Percentiles rank a stretch among this genome's conserved stretches.
Conservation (phyloP, 2,797 vertebrate genomes). For the Cheirogaleus major region DNA sequence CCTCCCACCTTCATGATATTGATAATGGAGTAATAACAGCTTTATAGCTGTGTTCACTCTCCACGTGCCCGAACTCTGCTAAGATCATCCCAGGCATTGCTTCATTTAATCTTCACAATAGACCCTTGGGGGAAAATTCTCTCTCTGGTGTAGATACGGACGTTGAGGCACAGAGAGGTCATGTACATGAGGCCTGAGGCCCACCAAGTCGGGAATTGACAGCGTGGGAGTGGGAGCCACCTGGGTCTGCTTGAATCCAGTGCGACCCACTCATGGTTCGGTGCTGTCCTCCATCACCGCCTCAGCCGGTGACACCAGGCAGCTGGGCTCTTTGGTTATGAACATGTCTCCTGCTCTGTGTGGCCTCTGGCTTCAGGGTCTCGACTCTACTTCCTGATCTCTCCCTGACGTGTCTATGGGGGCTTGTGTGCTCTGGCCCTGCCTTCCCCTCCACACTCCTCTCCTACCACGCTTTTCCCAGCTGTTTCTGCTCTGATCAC, state of each 20-base stretch:
- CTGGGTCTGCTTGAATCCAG: not conserved
- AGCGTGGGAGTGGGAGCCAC: not conserved
- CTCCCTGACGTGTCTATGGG: not conserved
- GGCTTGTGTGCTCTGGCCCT: fast-evolving
- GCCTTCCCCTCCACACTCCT: not conserved
- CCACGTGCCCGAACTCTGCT: not conserved
- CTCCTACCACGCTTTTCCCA: not conserved
- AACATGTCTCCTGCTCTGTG: not conserved
- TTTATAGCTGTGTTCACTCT: not conserved
- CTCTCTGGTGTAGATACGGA: not conserved
- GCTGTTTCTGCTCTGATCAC: not conserved
- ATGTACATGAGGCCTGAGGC: not conserved
- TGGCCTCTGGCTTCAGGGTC: not conserved
- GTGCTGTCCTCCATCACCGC: not conserved
- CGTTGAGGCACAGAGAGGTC: not conserved
- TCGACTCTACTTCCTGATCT: not conserved
- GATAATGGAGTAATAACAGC: not conserved
- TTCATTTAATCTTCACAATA: not conserved
- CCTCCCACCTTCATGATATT: not conserved
- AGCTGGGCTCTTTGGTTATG: not conserved
- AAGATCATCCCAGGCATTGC: too few species aligned
- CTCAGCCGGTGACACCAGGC: not conserved
- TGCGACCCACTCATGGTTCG: not conserved
- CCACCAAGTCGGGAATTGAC: not conserved
- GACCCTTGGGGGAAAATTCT: not conserved